Evolutionary conservation across 1,140 invertebrate genomes (phyloP), one percentile per base, ranked within the genome.

Genomic region (Gerris buenoi): DNA sequence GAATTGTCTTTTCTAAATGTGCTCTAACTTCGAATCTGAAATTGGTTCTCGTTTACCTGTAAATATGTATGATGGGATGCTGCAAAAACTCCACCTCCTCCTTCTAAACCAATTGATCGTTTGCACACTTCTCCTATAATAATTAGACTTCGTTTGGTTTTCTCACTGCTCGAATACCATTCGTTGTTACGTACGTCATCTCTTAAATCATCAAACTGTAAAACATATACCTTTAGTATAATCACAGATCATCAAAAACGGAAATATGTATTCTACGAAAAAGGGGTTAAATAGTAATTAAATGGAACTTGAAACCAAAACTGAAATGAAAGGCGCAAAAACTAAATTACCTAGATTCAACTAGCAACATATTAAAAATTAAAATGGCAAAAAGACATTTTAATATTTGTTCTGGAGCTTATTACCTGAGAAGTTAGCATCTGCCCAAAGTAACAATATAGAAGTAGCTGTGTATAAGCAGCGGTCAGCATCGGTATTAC

Each of bases 391-490:
- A n/a, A n/a, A n/a, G n/a, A n/a, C n/a, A n/a, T n/a, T n/a, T n/a
- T n/a, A n/a, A n/a, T n/a, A n/a, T n/a, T n/a, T n/a, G n/a, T n/a
- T n/a, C n/a, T n/a, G n/a, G n/a, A n/a, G n/a, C n/a, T n/a, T n/a
- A 46, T 59, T 67, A 67, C 68, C 27, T 67, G 27, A 18, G 25
- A 26, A n/a, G 65, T 66, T 28, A 69, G 26, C 2, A 58, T 26
- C 56, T 69, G 58, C 25, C 68, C 68, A 61, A 63, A 69, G 64
- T 64, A 67, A 25, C 68, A 69, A 62, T 63, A 69, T 3, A 69
- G 23, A 5, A 66, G 27, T n/a, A 66, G 33, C 46, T 69, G 68
- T 2, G 26, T n/a, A 25, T 69, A 69, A 5, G 61, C 27, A 0
- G 60, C 22, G 0, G 63, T 14, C 3, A 69, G 68, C 5, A 69